Base-by-base conservation (phyloP, 2,888 invertebrate genomes). In the Melitaea athalia region DNA sequence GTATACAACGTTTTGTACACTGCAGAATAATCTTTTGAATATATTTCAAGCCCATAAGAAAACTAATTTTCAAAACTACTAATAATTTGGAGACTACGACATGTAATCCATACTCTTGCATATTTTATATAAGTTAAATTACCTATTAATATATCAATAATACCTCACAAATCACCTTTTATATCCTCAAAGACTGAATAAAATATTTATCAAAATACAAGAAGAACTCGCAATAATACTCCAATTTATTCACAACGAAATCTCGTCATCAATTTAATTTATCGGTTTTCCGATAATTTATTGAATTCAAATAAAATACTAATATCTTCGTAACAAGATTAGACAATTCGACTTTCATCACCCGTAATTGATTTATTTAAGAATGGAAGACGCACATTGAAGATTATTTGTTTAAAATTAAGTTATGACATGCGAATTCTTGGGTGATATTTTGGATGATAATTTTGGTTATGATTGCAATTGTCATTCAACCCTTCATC, bases 251-350 rank as follows among this genome's bases (percentile, higher is more conserved):
- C 11, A 53, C 31, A 31, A 55, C 53, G 33, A 55, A 55, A 33
- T 55, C 33, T 14, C 53, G 33, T 31, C 53, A 14, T 33, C 33
- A 55, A 33, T 55, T 55, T 55, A 55, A 55, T 55, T 55, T 33
- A 55, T 55, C 31, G 53, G 31, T 53, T 31, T 31, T n/a, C 33
- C 53, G 53, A 33, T 49, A 49, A 14, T 55, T 33, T 14, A 55
- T 55, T 55, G 33, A 55, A 55, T 55, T 14, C 31, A 55, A 55
- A 55, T 55, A n/a, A 55, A 55, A 55, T 55, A 55, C 53, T 55
- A 55, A 55, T 55, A 33, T 55, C 31, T 55, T 5, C n/a, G 14
- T 55, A 31, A 55, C 53, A 33, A 12, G 53, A 55, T 55, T 55
- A 55, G n/a, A n/a, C 53, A 33, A 14, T 55, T 55, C 33, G 33